Percentiles rank a stretch among this genome's conserved stretches.
Evolutionary conservation across 2,888 invertebrate genomes (phyloP).

Genomic region (Sussaba pulchella): DNA sequence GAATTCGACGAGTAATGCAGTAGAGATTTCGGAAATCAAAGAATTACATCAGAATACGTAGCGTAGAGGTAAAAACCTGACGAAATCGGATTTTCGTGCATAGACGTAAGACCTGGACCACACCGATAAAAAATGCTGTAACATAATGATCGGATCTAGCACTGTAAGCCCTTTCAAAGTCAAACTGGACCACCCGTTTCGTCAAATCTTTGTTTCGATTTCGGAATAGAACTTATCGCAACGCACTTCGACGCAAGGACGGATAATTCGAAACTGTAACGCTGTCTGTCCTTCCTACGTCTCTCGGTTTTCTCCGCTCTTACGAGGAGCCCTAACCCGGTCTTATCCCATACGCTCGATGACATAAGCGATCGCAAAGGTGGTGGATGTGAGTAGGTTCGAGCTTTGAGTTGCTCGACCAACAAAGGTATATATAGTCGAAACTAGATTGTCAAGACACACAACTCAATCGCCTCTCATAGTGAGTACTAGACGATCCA

Average conservation of each 20-base stretch:
- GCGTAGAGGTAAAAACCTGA: background rate
- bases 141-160: slow-evolving; percentile 7
- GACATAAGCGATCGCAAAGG: slow-evolving; percentile 42
- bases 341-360: slow-evolving; percentile 29
- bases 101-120: background rate
- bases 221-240: background rate
- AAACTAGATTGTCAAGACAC: slow-evolving; percentile 46
- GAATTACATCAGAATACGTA: slow-evolving; percentile 4
- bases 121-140: slow-evolving; percentile 25
- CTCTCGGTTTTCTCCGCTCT: background rate
- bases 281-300: slow-evolving; percentile 46
- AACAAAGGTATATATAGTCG: slow-evolving; percentile 51
- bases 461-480: slow-evolving; percentile 69
- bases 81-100: slow-evolving; percentile 1
- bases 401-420: background rate
- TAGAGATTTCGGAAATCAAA: background rate
- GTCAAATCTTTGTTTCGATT: background rate
- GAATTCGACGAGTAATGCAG: background rate
- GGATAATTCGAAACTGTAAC: slow-evolving; percentile 9
- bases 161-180: slow-evolving; percentile 27
- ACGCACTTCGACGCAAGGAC: slow-evolving; percentile 44
- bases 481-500: slow-evolving; percentile 74
- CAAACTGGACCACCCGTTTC: background rate
- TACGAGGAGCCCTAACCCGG: slow-evolving; percentile 11
- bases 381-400: slow-evolving; percentile 10